phyloP scores from a whole-genome alignment of 2,797 vertebrate species.

The Urocyon cinereoargenteus region DNA sequence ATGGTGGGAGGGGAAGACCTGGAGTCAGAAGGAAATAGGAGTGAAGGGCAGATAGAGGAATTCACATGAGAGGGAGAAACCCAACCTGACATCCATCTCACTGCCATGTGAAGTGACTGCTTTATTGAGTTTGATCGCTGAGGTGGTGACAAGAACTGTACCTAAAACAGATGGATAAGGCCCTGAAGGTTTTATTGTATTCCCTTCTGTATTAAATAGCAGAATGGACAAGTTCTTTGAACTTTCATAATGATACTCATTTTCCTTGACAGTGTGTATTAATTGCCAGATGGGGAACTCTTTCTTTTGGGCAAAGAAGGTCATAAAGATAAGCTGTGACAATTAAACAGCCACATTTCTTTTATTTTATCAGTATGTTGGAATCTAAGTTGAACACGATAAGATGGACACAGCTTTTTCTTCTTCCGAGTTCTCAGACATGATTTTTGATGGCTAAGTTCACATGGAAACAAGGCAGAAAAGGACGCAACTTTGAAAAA shows the following conservation, averaged over 20 bases:
- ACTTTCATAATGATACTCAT: slow-evolving; percentile 64
- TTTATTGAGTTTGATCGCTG: slow-evolving; percentile 64
- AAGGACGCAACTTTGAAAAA: slow-evolving; percentile 38
- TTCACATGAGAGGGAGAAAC: slow-evolving; percentile 51
- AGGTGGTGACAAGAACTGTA: slow-evolving; percentile 64
- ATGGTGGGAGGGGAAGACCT: neutral
- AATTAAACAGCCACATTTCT: slow-evolving; percentile 52
- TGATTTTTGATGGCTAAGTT: slow-evolving; percentile 46
- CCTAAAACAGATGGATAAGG: slow-evolving; percentile 70
- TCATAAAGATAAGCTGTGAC: slow-evolving; percentile 75
- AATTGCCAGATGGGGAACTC: slow-evolving; percentile 51
- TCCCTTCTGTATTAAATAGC: slow-evolving; percentile 58
- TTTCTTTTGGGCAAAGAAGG: slow-evolving; percentile 70
- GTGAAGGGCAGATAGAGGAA: slow-evolving; percentile 18
- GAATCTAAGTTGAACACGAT: slow-evolving; percentile 36
- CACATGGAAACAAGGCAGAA: slow-evolving; percentile 45
- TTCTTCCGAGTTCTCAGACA: neutral
- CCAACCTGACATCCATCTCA: neutral
- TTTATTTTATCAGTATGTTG: slow-evolving; percentile 62
- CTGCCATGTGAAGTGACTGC: slow-evolving; percentile 16
- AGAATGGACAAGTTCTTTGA: slow-evolving; percentile 67
- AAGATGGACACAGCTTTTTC: slow-evolving; percentile 5
- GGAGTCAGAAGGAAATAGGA: neutral
- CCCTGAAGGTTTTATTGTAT: slow-evolving; percentile 60
- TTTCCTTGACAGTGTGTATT: slow-evolving; percentile 74